phyloP scores from a whole-genome alignment of 1,140 invertebrate genomes.

The Tyrophagus putrescentiae region DNA sequence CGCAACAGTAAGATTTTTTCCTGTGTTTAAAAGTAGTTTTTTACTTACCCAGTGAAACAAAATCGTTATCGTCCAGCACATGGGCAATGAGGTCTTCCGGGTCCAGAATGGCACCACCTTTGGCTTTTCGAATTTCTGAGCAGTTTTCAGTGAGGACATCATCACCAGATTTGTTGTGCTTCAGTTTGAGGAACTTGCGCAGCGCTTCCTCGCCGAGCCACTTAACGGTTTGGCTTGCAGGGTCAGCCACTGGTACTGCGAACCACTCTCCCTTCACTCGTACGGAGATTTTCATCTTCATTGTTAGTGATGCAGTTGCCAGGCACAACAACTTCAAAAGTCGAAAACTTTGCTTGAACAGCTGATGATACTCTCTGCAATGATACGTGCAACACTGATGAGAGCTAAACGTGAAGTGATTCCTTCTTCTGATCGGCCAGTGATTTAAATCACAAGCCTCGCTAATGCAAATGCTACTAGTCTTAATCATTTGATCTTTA shows the following conservation, averaged over 20 bases:
- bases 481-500: no score
- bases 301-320: no score
- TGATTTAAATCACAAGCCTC: no score
- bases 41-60: slow-evolving; percentile 44
- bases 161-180: slow-evolving; percentile 28
- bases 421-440: no score
- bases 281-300: slow-evolving; percentile 45
- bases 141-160: no score
- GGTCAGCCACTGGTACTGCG: slow-evolving; percentile 44
- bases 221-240: slow-evolving; percentile 34
- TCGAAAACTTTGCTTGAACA: no score
- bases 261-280: slow-evolving; percentile 47
- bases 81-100: slow-evolving; percentile 41
- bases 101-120: slow-evolving; percentile 47
- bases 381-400: no score
- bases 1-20: neutral
- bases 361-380: no score
- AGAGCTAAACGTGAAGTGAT: no score
- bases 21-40: slow-evolving; percentile 10
- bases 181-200: slow-evolving; percentile 38
- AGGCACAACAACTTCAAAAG: no score
- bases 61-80: slow-evolving; percentile 49
- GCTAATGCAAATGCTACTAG: no score
- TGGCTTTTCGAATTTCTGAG: slow-evolving; percentile 46
- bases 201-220: slow-evolving; percentile 45